Conservation (phyloP, 1,140 invertebrate genomes). For the Thaumatotibia leucotreta region DNA sequence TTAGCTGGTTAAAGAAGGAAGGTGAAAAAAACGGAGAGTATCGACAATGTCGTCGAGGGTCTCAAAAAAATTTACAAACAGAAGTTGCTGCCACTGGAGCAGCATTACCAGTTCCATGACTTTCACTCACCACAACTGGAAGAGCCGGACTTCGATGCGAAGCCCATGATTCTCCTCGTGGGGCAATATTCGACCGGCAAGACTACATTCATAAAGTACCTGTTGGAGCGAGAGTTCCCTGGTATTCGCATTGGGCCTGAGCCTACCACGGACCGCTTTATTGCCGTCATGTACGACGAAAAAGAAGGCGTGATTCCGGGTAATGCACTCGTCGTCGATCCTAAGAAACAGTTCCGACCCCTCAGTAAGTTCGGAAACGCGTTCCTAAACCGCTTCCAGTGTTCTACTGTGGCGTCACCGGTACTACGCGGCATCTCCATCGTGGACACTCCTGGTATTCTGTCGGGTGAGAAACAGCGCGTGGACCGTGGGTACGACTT, state of each 20-base stretch:
- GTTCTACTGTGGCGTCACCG: slow-evolving; percentile 89
- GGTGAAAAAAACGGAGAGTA: slow-evolving; percentile 91
- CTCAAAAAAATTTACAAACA: slow-evolving; percentile 94
- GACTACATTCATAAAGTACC: slow-evolving; percentile 98
- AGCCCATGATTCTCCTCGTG: slow-evolving; percentile 98
- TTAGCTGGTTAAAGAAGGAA: slow-evolving; percentile 91
- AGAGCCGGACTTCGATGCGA: slow-evolving; percentile 99
- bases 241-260: slow-evolving; percentile 97
- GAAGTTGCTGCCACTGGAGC: slow-evolving; percentile 94
- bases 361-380: slow-evolving; percentile 98
- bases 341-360: slow-evolving; percentile 96
- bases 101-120: slow-evolving; percentile 96
- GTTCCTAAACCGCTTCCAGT: slow-evolving; percentile 98
- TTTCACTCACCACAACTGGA: slow-evolving; percentile 97
- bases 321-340: slow-evolving; percentile 98
- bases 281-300: slow-evolving; percentile 96
- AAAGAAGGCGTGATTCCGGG: slow-evolving; percentile 97
- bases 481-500: slow-evolving; percentile 99
- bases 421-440: slow-evolving; percentile 96
- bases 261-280: slow-evolving; percentile 98
- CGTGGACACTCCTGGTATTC: slow-evolving; percentile 96
- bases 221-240: slow-evolving; percentile 96
- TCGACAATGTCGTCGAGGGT: slow-evolving; percentile 91
- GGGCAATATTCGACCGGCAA: slow-evolving; percentile 99
- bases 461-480: slow-evolving; percentile 95